Evolutionary conservation across 2,113 vertebrate genomes (phyloP).

Genomic region (Circaetus gallicus): DNA sequence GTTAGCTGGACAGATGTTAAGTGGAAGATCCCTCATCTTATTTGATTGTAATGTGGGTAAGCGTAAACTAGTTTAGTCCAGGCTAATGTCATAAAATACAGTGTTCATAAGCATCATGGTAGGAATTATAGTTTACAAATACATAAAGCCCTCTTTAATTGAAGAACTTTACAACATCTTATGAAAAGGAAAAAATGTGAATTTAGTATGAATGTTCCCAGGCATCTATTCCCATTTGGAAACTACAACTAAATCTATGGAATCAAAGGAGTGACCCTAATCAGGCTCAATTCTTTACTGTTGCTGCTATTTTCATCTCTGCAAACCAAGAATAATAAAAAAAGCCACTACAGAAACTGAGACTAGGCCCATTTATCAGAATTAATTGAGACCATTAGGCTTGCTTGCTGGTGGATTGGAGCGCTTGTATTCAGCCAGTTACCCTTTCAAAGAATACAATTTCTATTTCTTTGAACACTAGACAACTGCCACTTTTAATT

Average conservation of each 20-base stretch:
- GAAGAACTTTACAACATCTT: background rate
- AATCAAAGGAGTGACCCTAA: background rate
- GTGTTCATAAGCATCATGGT: background rate
- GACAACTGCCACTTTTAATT: slow-evolving; percentile 7
- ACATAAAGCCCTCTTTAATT: background rate
- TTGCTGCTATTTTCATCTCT: background rate
- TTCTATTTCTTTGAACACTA: background rate
- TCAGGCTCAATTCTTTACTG: background rate
- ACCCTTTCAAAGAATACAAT: background rate
- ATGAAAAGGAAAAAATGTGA: background rate
- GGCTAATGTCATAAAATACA: background rate
- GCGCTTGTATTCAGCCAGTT: background rate
- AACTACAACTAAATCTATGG: background rate
- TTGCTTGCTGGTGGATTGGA: background rate
- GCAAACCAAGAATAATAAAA: background rate
- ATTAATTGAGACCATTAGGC: background rate
- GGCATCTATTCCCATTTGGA: background rate
- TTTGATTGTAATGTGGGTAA: background rate
- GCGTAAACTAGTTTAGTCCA: background rate
- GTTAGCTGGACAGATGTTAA: background rate
- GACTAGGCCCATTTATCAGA: background rate
- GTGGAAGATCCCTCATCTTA: background rate
- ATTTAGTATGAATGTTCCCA: background rate
- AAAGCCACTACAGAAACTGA: background rate
- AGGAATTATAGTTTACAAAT: background rate